Evolutionary conservation across 2,797 vertebrate species (phyloP), one percentile per base, ranked within the genome.

Genomic region (Botia almorhae): DNA sequence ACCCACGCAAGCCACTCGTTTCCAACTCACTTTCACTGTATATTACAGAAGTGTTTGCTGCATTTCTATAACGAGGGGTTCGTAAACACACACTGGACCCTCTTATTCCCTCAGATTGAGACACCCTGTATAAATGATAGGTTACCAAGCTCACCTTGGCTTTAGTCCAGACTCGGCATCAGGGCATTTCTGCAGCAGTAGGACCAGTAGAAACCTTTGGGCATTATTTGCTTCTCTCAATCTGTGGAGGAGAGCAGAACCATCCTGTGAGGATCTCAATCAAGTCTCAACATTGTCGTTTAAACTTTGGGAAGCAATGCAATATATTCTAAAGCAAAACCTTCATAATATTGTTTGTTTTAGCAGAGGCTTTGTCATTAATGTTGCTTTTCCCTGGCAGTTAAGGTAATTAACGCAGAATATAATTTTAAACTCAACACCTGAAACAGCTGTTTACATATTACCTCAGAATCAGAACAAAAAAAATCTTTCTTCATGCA

Each of bases 101-200:
- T 50, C 11, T 53, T 19, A 46, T 58, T 19, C 46, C 53, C 46
- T 46, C 53, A 56, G 46, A 26, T 26, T 19, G n/a, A 64, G 46
- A 71, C n/a, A 71, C 12, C 23, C 43, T n/a, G 4, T 58, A 14
- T 65, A n/a, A 8, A 60, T 75, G 23, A 56, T 16, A 56, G 76
- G n/a, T 70, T 26, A 14, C 11, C 51, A 19, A 60, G 85, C 91
- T 92, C 89, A 94, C 93, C 93, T 93, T 93, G 91, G 89, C 90
- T 91, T 92, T 85, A 94, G 91, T 94, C 92, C 91, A 93, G 90
- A 90, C 89, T 89, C 89, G 90, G 90, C 90, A 91, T 94, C 93
- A 94, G 91, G 93, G 91, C 94, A 94, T 94, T 90, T 90, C 91
- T 90, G 91, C 91, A 89, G 89, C 88, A 91, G 78, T 76, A 87